Evolutionary conservation across 2,113 vertebrate genomes (phyloP), one percentile per base, ranked within the genome.

Genomic region (Ivindomyrus marchei): DNA sequence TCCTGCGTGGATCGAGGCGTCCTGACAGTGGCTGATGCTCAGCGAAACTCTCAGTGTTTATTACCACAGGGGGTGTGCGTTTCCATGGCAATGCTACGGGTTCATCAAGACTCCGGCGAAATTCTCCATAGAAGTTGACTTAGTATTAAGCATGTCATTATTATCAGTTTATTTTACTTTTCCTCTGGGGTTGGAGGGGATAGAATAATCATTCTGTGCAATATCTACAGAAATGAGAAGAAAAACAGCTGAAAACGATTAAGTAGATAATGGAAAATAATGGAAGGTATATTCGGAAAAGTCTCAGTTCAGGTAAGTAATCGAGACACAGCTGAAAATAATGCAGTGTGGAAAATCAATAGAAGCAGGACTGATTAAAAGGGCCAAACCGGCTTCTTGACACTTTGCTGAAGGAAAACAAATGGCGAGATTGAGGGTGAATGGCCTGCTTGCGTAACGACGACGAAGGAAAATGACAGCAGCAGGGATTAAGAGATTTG

Each of bases 31-130:
- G 80, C 85, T 90, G 85, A 90, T 11, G 66, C 74, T 84, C 15
- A 36, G 77, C 70, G 74, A 89, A 89, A 87, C 84, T 70, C 56
- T 74, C 27, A 21, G 53, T 89, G 90, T 92, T 89, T 90, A 90
- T 91, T 91, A 91, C 90, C 91, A 90, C 90, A 88, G 90, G 91
- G 89, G 92, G 92, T 91, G 66, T 80, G 74, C 77, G 91, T 92
- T 89, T 90, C 90, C 89, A 92, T 92, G 86, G 91, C 87, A 90
- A 93, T 90, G 53, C 88, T 88, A 86, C 52, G 90, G 80, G 88
- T 89, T 93, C 62, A 88, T 92, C 83, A 91, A 89, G 87, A 66
- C 88, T 87, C 89, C 85, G 66, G 87, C 77, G 50, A 91, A 92
- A 91, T 88, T 83, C 53, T 74, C 90, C 88, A 85, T 90, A 92